A percentile compares a stretch with the other conserved stretches of the same genome.
Evolutionary conservation across 1,140 invertebrate species (phyloP).

Genomic region (Ladona fulva): DNA sequence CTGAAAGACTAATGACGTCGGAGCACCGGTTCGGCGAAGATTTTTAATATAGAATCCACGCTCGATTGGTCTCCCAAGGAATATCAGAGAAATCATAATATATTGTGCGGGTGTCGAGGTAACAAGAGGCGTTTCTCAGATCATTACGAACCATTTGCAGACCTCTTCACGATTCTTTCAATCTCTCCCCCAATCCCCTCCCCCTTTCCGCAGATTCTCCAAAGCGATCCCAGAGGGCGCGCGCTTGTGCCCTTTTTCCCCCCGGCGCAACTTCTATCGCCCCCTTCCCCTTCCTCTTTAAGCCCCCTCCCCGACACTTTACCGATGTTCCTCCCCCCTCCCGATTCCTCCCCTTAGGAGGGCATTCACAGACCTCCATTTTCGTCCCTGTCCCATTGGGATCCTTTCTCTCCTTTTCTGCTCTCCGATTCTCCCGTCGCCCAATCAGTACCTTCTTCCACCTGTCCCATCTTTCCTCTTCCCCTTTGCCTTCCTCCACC

Average conservation of each 20-base stretch:
- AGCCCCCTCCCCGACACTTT: background rate
- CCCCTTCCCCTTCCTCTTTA: background rate
- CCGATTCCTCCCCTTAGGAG: too few relatives aligned
- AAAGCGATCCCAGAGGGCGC: too few relatives aligned
- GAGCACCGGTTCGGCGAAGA: background rate
- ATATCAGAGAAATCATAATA: background rate
- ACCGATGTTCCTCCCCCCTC: too few relatives aligned
- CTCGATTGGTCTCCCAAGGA: background rate
- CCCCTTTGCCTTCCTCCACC: too few relatives aligned
- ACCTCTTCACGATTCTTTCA: background rate
- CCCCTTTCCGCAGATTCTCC: background rate
- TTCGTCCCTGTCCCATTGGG: too few relatives aligned
- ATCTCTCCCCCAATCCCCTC: background rate
- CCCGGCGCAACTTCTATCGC: background rate
- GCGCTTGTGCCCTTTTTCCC: background rate
- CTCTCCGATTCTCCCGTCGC: too few relatives aligned
- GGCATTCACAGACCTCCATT: too few relatives aligned
- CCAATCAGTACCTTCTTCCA: too few relatives aligned
- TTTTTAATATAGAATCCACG: background rate
- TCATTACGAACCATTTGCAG: constrained; percentile 5
- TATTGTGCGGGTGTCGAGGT: background rate
- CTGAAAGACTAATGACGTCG: background rate
- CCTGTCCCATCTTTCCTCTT: too few relatives aligned
- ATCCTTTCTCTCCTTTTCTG: too few relatives aligned
- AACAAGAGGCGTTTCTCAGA: background rate